These are phyloP conservation scores for Eristalis intricaria DNA, from an alignment of 2,888 invertebrate genomes.

Conservation along the genomic window DNA sequence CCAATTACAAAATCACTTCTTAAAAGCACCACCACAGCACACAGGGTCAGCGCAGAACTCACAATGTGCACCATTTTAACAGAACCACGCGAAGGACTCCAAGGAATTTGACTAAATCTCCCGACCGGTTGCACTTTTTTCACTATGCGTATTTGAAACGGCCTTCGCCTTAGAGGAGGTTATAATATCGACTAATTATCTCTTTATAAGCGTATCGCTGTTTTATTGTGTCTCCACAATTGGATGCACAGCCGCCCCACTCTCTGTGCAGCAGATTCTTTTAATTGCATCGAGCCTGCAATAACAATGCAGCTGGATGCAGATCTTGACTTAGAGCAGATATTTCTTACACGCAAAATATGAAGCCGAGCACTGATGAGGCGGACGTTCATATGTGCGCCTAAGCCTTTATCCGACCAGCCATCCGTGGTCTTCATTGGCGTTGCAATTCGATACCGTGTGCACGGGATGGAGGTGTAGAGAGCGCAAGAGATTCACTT, in stretches of 20 bases:
- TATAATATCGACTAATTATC: constrained; percentile 80
- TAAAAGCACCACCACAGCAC: not conserved
- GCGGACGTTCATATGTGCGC: constrained; percentile 40
- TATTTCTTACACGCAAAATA: constrained; percentile 58
- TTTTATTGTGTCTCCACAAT: constrained; percentile 79
- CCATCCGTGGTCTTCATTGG: constrained; percentile 55
- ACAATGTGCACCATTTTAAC: constrained; percentile 27
- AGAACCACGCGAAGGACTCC: not conserved
- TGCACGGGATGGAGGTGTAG: constrained; percentile 36
- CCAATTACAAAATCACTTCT: not conserved
- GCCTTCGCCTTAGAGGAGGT: constrained; percentile 69
- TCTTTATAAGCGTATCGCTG: constrained; percentile 78
- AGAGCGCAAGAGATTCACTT: constrained; percentile 68
- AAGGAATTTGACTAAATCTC: not conserved
- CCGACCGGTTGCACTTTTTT: constrained; percentile 31
- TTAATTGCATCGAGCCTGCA: constrained; percentile 18
- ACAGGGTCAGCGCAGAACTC: constrained; percentile 4
- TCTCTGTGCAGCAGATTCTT: constrained; percentile 15
- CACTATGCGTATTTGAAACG: constrained; percentile 35
- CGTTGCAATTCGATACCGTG: constrained; percentile 62
- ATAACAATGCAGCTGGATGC: constrained; percentile 20
- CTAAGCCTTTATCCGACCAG: constrained; percentile 34
- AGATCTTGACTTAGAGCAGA: constrained; percentile 4
- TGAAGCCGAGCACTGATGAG: constrained; percentile 31
- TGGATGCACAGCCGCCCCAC: constrained; percentile 65